Percentiles rank a stretch among this genome's conserved stretches.
These are phyloP conservation scores for Cheilosia variabilis DNA, from an alignment of 2,888 invertebrate genomes.

Conservation along the genomic window DNA sequence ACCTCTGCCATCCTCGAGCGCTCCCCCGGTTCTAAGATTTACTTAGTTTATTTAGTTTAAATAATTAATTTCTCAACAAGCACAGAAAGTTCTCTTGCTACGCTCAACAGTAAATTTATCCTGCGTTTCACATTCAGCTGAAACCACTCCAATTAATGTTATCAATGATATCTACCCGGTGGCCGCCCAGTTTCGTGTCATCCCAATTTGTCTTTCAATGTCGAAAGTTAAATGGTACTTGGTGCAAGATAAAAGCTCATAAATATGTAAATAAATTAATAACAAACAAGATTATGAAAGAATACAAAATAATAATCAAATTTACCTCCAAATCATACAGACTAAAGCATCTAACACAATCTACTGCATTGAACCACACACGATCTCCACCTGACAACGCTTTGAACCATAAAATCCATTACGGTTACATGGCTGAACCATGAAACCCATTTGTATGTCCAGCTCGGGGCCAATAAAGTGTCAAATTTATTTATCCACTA, in stretches of 20 bases:
- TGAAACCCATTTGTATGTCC: slow-evolving; percentile 13
- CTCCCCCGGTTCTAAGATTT: too few relatives aligned
- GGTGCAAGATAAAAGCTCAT: not conserved
- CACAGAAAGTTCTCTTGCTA: too few relatives aligned
- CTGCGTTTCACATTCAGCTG: too few relatives aligned
- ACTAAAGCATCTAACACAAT: not conserved
- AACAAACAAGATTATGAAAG: slow-evolving; percentile 2
- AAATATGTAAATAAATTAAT: too few relatives aligned
- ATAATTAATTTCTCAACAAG: too few relatives aligned
- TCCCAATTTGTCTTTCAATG: too few relatives aligned
- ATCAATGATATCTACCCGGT: too few relatives aligned
- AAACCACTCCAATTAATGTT: too few relatives aligned
- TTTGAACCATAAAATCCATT: slow-evolving; percentile 28
- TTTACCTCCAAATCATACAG: not conserved
- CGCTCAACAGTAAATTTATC: too few relatives aligned
- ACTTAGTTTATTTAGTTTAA: too few relatives aligned
- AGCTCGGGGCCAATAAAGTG: slow-evolving; percentile 13
- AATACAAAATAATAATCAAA: slow-evolving; percentile 11
- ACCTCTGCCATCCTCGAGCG: too few relatives aligned
- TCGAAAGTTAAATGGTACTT: not conserved
- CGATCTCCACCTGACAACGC: slow-evolving; percentile 27
- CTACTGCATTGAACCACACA: slow-evolving; percentile 19
- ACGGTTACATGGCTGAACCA: slow-evolving; percentile 36
- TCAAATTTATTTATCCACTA: slow-evolving; percentile 23
- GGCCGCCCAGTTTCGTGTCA: too few relatives aligned